Conservation (phyloP, 1,140 invertebrate species). For the Drosophila suzukii region DNA sequence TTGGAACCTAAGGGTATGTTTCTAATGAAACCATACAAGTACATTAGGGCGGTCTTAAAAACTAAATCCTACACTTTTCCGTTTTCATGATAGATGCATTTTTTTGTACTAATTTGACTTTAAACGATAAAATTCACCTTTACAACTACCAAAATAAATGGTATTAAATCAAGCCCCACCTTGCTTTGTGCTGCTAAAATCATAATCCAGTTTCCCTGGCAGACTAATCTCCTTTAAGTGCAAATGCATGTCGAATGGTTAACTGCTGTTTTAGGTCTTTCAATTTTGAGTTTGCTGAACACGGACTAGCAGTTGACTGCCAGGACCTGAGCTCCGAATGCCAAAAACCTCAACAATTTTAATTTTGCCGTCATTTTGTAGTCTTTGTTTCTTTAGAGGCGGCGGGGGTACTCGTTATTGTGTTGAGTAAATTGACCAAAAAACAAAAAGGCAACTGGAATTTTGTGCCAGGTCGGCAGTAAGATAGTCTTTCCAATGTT, state of each 20-base stretch:
- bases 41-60: too few relatives aligned
- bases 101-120: too few relatives aligned
- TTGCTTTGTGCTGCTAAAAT: neutral
- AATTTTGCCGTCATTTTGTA: slow-evolving; percentile 55
- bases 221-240: slow-evolving; percentile 18
- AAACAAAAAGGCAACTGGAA: slow-evolving; percentile 37
- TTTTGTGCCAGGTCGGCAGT: slow-evolving; percentile 41
- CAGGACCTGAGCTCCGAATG: slow-evolving; percentile 31
- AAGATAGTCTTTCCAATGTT: slow-evolving; percentile 10
- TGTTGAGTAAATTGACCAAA: slow-evolving; percentile 35
- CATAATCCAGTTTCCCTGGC: too few relatives aligned
- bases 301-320: slow-evolving; percentile 42
- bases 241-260: slow-evolving; percentile 10
- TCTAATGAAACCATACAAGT: too few relatives aligned
- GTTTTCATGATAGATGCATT: too few relatives aligned
- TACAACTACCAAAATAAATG: too few relatives aligned
- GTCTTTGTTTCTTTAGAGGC: slow-evolving; percentile 54
- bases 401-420: slow-evolving; percentile 42
- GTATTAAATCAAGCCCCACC: neutral
- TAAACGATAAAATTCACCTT: too few relatives aligned
- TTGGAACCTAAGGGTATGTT: too few relatives aligned
- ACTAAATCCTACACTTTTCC: too few relatives aligned
- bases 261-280: slow-evolving; percentile 27
- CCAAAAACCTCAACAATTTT: slow-evolving; percentile 12
- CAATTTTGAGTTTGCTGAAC: slow-evolving; percentile 62